Evolutionary conservation across 2,888 invertebrate species (phyloP).

Genomic region (Onchidella celtica): DNA sequence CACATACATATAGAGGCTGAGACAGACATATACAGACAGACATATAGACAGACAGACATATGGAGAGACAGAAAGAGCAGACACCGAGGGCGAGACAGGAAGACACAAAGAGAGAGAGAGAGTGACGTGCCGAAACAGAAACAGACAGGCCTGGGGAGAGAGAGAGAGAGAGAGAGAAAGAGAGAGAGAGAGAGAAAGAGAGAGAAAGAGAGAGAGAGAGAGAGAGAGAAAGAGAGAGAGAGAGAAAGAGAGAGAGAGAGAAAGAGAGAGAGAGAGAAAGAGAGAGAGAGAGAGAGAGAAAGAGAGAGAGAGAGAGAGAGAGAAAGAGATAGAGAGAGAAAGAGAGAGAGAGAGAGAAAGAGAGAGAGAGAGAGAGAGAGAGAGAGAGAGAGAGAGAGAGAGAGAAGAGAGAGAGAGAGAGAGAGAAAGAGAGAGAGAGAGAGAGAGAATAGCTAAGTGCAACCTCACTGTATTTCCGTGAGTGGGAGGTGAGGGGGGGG

Average conservation of each 20-base stretch:
- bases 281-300: background rate
- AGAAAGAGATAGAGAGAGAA: too few relatives aligned
- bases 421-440: too few relatives aligned
- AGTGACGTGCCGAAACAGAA: background rate
- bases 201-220: background rate
- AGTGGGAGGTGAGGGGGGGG: too few relatives aligned
- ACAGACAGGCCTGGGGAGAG: background rate
- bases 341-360: background rate
- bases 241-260: background rate
- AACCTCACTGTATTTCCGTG: too few relatives aligned
- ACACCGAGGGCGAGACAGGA: too few relatives aligned
- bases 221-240: background rate
- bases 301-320: background rate
- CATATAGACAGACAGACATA: too few relatives aligned
- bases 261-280: background rate
- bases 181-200: background rate
- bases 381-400: background rate
- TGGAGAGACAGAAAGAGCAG: too few relatives aligned
- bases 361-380: slow-evolving; percentile 1
- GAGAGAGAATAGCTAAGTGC: too few relatives aligned
- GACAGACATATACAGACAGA: too few relatives aligned
- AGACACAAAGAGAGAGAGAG: background rate
- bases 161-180: background rate
- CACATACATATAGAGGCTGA: too few relatives aligned
- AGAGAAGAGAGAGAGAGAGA: background rate